Percentiles rank a stretch among this genome's conserved stretches.
These are phyloP conservation scores for Nomada hirtipes DNA, from an alignment of 2,888 invertebrate species.

Conservation along the genomic window DNA sequence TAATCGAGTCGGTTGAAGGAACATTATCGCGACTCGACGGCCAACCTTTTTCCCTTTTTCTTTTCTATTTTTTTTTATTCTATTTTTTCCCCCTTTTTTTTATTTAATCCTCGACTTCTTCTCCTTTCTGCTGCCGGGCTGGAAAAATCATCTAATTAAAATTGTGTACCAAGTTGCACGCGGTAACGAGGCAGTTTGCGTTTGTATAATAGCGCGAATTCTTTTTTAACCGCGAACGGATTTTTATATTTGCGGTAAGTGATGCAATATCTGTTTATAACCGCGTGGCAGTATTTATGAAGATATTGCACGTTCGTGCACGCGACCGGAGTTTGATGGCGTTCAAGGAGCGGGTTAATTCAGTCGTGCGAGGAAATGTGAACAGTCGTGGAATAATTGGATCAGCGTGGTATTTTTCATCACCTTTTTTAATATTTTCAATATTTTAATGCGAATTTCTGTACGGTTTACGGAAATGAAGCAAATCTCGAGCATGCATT, in stretches of 20 bases:
- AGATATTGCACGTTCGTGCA: background rate
- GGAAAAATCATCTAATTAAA: conserved; percentile 44
- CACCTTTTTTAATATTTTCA: background rate
- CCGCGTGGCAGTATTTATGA: background rate
- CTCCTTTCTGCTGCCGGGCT: background rate
- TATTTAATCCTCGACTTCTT: too few relatives aligned
- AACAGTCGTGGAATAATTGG: conserved; percentile 22
- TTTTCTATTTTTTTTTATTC: background rate
- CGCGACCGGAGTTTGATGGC: background rate
- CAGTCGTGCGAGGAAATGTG: conserved; percentile 15
- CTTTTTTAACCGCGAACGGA: conserved; percentile 6
- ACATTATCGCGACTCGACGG: conserved; percentile 23
- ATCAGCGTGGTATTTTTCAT: conserved; percentile 1
- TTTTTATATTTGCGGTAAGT: conserved; percentile 9
- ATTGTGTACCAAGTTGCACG: conserved; percentile 28
- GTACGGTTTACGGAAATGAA: background rate
- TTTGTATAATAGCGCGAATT: conserved; percentile 14
- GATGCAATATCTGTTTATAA: conserved; percentile 8
- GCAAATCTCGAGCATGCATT: background rate
- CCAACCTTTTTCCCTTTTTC: background rate
- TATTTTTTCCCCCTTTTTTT: background rate
- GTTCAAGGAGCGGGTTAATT: conserved; percentile 28
- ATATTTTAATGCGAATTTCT: background rate
- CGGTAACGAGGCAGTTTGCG: conserved; percentile 37
- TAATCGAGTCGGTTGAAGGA: conserved; percentile 38